These are phyloP conservation scores for Siniperca scherzeri DNA, from an alignment of 2,797 vertebrate genomes.

Conservation along the genomic window DNA sequence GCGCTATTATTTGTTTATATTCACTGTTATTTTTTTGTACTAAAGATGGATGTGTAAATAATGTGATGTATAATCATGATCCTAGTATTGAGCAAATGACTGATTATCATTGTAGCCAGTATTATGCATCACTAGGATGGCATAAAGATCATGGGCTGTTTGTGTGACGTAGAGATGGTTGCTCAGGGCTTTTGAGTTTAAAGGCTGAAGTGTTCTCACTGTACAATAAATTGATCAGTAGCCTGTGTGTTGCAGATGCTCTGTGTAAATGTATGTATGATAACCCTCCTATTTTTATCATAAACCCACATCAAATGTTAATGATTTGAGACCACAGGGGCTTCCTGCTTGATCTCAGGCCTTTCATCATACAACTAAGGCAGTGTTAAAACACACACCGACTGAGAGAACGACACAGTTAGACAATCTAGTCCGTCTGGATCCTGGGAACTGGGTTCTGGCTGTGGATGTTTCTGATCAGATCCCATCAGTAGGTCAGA, in stretches of 20 bases:
- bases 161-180: not conserved
- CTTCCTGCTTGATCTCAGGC: constrained; percentile 45
- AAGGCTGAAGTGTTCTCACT: not conserved
- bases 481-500: constrained; percentile 33
- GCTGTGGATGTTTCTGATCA: constrained; percentile 47
- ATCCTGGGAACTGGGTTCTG: constrained; percentile 26
- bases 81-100: constrained; percentile 7
- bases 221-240: constrained; percentile 20
- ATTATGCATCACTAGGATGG: not conserved
- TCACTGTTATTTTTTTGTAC: constrained; percentile 1
- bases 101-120: constrained; percentile 6
- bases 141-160: not conserved
- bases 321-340: constrained; percentile 52
- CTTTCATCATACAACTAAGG: constrained; percentile 49
- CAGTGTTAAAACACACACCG: not conserved
- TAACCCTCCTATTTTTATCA: constrained; percentile 31
- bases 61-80: not conserved
- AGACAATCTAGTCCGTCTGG: constrained; percentile 28
- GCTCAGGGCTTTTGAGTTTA: not conserved
- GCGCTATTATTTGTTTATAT: not conserved
- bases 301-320: constrained; percentile 60
- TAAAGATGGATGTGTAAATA: not conserved
- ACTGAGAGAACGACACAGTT: constrained; percentile 33
- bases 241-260: constrained; percentile 43
- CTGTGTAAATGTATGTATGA: constrained; percentile 23